These are phyloP conservation scores for Polydrusus pterygomalis DNA, from an alignment of 2,888 invertebrate genomes.

Conservation along the genomic window DNA sequence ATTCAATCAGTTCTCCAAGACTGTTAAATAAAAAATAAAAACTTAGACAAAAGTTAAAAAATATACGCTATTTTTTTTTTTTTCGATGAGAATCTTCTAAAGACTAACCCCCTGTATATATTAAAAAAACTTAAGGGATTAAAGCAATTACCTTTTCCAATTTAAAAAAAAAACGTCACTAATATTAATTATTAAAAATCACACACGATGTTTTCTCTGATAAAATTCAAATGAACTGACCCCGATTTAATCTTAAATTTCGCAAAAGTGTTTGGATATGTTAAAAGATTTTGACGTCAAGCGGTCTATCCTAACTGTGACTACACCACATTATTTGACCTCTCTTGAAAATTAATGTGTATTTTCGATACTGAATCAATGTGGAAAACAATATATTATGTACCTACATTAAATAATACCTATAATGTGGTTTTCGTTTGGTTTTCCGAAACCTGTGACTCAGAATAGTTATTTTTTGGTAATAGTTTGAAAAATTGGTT, in stretches of 20 bases:
- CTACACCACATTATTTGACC: constrained; percentile 10
- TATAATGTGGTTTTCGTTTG: constrained; percentile 13
- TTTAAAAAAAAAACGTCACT: neutral
- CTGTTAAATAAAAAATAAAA: no score
- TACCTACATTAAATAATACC: constrained; percentile 23
- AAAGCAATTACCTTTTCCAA: neutral
- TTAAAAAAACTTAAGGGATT: neutral
- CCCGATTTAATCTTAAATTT: constrained; percentile 26
- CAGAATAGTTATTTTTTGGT: neutral
- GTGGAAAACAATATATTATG: constrained; percentile 21
- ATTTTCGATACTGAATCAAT: constrained; percentile 35
- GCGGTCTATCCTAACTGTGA: constrained; percentile 36
- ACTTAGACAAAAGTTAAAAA: no score
- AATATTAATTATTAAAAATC: neutral
- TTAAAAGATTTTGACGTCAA: constrained; percentile 44
- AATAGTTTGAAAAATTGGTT: neutral
- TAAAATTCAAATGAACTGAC: constrained; percentile 23
- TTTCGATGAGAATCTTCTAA: no score
- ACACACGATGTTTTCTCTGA: neutral
- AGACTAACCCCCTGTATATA: neutral
- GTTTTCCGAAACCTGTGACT: constrained; percentile 21
- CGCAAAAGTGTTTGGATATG: constrained; percentile 39
- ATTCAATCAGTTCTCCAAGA: no score
- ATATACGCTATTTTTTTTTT: no score
- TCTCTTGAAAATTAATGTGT: constrained; percentile 30